These are phyloP conservation scores for Strix aluco DNA, from an alignment of 2,113 vertebrate species.

Conservation along the genomic window DNA sequence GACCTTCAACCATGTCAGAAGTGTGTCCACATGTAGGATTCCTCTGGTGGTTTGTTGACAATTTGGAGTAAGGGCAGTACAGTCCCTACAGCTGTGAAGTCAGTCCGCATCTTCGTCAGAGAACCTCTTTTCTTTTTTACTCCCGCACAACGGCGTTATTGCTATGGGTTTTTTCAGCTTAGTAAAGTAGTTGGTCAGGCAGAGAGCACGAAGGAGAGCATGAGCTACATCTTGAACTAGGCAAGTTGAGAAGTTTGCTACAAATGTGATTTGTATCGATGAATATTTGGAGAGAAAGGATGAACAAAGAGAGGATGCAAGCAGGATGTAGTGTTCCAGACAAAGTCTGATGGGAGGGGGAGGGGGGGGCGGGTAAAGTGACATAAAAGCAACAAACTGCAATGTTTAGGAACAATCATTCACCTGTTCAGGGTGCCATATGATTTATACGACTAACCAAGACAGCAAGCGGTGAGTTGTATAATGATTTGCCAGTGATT, in stretches of 20 bases:
- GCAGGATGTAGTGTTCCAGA: background rate
- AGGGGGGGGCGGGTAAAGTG: background rate
- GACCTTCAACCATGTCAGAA: background rate
- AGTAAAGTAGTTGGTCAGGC: background rate
- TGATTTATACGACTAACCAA: background rate
- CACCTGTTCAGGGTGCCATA: background rate
- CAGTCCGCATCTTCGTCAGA: background rate
- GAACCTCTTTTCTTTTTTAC: background rate
- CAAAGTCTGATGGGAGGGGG: background rate
- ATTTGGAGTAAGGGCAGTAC: background rate
- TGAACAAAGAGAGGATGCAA: background rate
- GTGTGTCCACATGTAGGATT: background rate
- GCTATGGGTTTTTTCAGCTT: background rate
- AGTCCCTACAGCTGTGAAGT: background rate
- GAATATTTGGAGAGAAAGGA: background rate
- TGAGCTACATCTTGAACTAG: background rate
- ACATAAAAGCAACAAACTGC: background rate
- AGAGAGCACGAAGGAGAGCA: background rate
- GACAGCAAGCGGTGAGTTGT: background rate
- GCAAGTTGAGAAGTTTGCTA: background rate
- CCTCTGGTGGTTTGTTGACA: background rate
- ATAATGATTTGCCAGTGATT: slow-evolving; percentile 1
- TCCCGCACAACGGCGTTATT: background rate
- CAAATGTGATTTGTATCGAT: background rate
- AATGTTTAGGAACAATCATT: background rate